These are phyloP conservation scores for Antennarius maculatus DNA, from an alignment of 2,797 vertebrate species.

Conservation along the genomic window DNA sequence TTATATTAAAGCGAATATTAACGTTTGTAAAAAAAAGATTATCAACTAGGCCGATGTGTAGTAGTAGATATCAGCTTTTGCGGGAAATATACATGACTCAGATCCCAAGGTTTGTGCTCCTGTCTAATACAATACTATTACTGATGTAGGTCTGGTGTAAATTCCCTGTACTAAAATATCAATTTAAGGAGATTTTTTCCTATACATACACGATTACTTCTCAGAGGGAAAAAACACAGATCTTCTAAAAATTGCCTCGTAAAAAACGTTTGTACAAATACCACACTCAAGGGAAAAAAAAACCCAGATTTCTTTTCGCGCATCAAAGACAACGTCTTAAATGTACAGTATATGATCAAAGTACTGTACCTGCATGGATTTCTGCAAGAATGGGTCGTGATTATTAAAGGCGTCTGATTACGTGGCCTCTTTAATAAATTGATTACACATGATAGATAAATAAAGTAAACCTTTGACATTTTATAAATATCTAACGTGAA, in stretches of 20 bases:
- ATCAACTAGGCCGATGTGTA: no score
- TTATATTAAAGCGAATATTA: no score
- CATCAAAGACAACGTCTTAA: neutral
- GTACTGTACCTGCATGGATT: neutral
- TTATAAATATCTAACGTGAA: neutral
- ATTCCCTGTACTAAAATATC: neutral
- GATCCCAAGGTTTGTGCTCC: no score
- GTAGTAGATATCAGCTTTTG: no score
- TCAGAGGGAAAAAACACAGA: neutral
- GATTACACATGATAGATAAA: neutral
- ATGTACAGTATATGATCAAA: neutral
- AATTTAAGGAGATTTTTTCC: neutral
- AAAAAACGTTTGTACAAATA: slow-evolving; percentile 1
- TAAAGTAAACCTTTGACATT: fast-evolving
- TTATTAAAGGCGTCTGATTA: no score
- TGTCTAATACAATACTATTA: no score
- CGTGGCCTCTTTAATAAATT: neutral
- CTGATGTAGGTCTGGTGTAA: neutral
- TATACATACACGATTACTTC: neutral
- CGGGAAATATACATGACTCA: no score
- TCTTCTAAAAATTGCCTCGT: neutral
- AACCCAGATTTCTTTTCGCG: fast-evolving
- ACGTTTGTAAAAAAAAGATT: no score
- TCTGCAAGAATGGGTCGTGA: neutral
- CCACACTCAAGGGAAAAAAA: slow-evolving; percentile 1